A percentile compares a stretch with the other conserved stretches of the same genome.
Evolutionary conservation across 2,888 invertebrate genomes (phyloP).

Genomic region (Campopleginae sp.): DNA sequence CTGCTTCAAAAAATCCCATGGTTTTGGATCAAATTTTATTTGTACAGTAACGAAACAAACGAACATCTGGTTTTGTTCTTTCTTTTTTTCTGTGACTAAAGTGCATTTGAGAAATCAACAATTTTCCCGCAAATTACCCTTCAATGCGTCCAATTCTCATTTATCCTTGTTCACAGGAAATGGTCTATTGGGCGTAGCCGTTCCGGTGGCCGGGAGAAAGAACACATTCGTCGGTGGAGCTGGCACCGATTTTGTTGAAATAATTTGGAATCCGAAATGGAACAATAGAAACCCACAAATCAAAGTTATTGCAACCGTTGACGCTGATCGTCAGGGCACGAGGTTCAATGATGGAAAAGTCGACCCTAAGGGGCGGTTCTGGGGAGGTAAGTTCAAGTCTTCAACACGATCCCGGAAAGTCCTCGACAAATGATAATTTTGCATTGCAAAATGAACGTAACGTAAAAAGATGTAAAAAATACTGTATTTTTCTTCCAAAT

Average conservation of each 20-base stretch:
- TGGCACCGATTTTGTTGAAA: constrained; percentile 82
- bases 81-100: no score
- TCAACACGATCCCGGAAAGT: constrained; percentile 70
- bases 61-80: no score
- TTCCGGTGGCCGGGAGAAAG: constrained; percentile 81
- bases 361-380: constrained; percentile 88
- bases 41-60: no score
- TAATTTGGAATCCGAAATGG: constrained; percentile 84
- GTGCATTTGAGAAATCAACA: no score
- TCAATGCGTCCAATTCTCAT: no score
- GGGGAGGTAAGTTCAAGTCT: constrained; percentile 86
- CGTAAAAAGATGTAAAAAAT: neutral
- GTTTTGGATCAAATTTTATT: no score
- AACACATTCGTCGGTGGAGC: constrained; percentile 82
- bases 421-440: no score
- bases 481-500: neutral
- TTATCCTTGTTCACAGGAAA: constrained; percentile 52
- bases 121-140: no score
- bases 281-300: constrained; percentile 69
- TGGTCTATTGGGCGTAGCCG: constrained; percentile 79
- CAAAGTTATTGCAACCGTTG: constrained; percentile 83
- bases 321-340: constrained; percentile 84
- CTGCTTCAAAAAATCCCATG: no score
- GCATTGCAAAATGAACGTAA: no score
- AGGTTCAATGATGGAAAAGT: constrained; percentile 90